Evolutionary conservation across 2,113 vertebrate genomes (phyloP).

Genomic region (Coracopsis vasa): DNA sequence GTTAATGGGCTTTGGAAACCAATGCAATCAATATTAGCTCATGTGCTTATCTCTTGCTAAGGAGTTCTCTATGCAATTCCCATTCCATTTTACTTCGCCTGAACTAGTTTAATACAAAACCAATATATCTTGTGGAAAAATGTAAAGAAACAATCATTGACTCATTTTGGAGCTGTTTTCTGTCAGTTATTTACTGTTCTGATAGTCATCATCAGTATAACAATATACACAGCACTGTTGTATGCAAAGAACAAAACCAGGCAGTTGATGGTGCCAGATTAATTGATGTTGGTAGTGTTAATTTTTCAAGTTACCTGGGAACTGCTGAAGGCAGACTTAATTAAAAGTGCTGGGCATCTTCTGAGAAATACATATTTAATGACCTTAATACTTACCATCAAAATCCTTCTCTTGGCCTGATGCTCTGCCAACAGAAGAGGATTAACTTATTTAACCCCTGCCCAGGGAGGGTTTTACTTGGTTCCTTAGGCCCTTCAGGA

Average conservation of each 20-base stretch:
- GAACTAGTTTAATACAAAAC: neutral
- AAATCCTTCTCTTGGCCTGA: neutral
- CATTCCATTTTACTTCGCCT: neutral
- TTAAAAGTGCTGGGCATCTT: neutral
- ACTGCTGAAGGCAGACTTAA: neutral
- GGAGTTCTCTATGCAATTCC: neutral
- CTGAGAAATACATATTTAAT: neutral
- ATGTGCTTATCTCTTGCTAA: neutral
- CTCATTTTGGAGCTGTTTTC: neutral
- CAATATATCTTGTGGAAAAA: neutral
- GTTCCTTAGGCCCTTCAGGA: neutral
- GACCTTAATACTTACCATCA: neutral
- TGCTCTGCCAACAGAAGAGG: neutral
- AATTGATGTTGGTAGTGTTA: neutral
- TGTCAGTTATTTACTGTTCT: neutral
- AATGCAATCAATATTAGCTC: constrained; percentile 3
- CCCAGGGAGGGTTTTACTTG: neutral
- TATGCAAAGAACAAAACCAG: neutral
- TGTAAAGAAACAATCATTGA: neutral
- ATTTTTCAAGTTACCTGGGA: neutral
- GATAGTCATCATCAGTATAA: neutral
- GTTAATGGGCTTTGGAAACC: constrained; percentile 13
- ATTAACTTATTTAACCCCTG: neutral
- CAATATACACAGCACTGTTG: neutral
- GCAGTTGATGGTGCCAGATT: neutral